Base-by-base conservation (phyloP, 2,113 vertebrate species). In the Cyprinodon tularosa region DNA sequence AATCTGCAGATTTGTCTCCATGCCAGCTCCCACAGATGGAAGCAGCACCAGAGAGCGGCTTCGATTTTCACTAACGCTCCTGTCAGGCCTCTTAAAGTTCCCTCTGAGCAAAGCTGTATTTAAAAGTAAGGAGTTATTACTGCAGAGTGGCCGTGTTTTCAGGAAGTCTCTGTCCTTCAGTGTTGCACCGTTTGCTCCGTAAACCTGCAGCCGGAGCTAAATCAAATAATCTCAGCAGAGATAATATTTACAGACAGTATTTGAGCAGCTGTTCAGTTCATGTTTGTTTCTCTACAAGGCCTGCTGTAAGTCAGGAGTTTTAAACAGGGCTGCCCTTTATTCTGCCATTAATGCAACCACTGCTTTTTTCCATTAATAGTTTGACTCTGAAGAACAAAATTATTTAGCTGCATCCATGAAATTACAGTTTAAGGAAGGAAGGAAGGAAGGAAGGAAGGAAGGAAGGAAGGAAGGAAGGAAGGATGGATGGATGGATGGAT, bases 1-100 rank as follows among this genome's bases (percentile, higher is more conserved):
- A 85, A 85, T 88, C 84, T 88, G 85, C 84, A 75, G 80, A 80
- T 81, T 78, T 82, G 78, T 74, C 77, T 82, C 74, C 47, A n/a
- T 81, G 90, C 88, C 89, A 84, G 81, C 66, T 78, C 65, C 8
- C 72, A 78, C 90, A 88, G 88, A 86, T 69, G 64, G 88, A 74
- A 83, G 76, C 69, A 70, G 62, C 45, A 60, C 66, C 22, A 64
- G 48, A 66, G 22, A 62, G 44, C 61, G 64, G 50, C 48, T 78
- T 69, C 48, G 63, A 83, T 85, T 71, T 81, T 38, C 69, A 81
- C 61, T 22, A 77, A 63, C 72, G 68, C 70, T 53, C 68, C 72
- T 66, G 62, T 72, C 74, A 68, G 60, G 81, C 67, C 74, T 76
- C 77, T 86, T 74, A 86, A 85, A 88, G 86, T 90, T 89, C 76